Conservation (phyloP, 92 coral and sea anemone genomes). For the Pocillopora grandis region DNA sequence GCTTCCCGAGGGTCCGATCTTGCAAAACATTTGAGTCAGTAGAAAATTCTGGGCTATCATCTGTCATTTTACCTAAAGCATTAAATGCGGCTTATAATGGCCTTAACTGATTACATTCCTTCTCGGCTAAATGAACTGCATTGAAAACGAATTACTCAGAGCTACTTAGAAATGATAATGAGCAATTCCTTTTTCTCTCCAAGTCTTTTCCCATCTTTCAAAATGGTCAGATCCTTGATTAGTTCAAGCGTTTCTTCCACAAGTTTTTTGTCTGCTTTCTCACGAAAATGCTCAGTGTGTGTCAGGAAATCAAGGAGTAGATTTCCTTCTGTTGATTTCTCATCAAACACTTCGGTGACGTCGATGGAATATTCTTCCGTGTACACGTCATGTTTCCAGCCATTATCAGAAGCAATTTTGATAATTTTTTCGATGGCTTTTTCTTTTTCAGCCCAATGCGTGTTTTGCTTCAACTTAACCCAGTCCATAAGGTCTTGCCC, state of each 20-base stretch:
- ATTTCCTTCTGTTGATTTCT: conserved; percentile 40
- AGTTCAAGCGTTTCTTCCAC: conserved; percentile 33
- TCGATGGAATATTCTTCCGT: conserved; percentile 28
- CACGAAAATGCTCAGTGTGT: conserved; percentile 23
- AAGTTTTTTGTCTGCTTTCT: conserved; percentile 25
- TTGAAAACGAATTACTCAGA: neutral
- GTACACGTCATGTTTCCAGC: conserved; percentile 13
- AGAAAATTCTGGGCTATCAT: too few species aligned
- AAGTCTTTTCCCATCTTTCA: conserved; percentile 34
- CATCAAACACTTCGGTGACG: conserved; percentile 41
- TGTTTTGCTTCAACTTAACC: neutral
- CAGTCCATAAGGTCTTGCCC: neutral
- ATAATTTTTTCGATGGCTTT: neutral
- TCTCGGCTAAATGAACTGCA: neutral
- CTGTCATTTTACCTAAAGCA: too few species aligned
- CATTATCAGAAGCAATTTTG: neutral
- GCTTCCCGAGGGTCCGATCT: too few species aligned
- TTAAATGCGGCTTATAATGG: too few species aligned
- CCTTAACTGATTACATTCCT: neutral
- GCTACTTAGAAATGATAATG: neutral
- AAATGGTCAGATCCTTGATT: conserved; percentile 11
- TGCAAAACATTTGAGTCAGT: too few species aligned
- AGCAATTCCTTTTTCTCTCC: conserved; percentile 24
- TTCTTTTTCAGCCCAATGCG: neutral
- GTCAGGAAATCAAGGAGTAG: conserved; percentile 31